Conservation (phyloP, 2,113 vertebrate species). For the Cebidichthys violaceus region DNA sequence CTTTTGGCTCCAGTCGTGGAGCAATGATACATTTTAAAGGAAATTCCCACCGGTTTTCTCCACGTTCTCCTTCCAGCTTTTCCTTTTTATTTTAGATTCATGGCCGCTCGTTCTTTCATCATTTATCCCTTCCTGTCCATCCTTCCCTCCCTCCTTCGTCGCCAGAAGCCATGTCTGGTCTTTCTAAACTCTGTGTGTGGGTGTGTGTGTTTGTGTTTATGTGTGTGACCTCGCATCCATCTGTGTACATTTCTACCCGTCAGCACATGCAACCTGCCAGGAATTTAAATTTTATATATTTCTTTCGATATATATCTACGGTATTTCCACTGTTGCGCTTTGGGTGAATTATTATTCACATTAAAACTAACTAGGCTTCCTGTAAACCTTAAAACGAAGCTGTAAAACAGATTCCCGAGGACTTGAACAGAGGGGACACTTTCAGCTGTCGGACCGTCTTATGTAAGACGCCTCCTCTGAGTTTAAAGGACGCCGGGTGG, state of each 20-base stretch:
- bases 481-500: slow-evolving; percentile 31
- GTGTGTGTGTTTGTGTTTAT: slow-evolving; percentile 21
- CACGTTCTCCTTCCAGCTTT: slow-evolving; percentile 36
- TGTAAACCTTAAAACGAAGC: slow-evolving; percentile 72
- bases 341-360: slow-evolving; percentile 72
- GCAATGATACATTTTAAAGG: slow-evolving; percentile 43
- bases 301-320: slow-evolving; percentile 69
- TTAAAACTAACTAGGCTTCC: slow-evolving; percentile 70
- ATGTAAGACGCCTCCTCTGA: slow-evolving; percentile 50
- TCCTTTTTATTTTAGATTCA: slow-evolving; percentile 35
- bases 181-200: slow-evolving; percentile 16
- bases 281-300: slow-evolving; percentile 43
- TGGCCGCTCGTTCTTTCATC: slow-evolving; percentile 37
- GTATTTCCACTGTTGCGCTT: slow-evolving; percentile 70
- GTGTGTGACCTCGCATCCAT: slow-evolving; percentile 37
- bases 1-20: slow-evolving; percentile 27
- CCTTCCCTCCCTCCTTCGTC: not conserved
- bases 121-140: slow-evolving; percentile 49
- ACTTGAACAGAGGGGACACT: slow-evolving; percentile 46
- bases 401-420: slow-evolving; percentile 60
- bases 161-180: slow-evolving; percentile 30
- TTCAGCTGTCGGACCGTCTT: slow-evolving; percentile 44
- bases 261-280: slow-evolving; percentile 52
- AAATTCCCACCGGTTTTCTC: slow-evolving; percentile 36
- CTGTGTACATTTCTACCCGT: slow-evolving; percentile 43